Percentiles rank a stretch among this genome's conserved stretches.
phyloP scores from a whole-genome alignment of 1,140 invertebrate genomes.

The Cecropterus lyciades region DNA sequence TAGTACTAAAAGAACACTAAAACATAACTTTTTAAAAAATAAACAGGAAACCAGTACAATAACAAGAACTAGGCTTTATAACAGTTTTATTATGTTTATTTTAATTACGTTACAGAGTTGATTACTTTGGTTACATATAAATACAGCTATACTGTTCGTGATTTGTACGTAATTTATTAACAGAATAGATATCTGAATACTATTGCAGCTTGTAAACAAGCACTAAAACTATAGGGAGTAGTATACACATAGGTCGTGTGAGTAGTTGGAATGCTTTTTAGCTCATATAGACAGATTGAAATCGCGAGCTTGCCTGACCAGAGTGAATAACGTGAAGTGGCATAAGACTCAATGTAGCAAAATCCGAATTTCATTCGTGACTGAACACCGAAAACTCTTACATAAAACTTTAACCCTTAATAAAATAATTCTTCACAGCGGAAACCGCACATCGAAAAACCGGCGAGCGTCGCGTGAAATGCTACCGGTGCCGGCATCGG shows the following conservation, averaged over 20 bases:
- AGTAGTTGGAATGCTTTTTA: constrained; percentile 55
- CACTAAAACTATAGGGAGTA: constrained; percentile 48
- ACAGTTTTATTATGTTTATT: too few species aligned
- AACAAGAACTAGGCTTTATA: too few species aligned
- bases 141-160: too few species aligned
- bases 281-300: constrained; percentile 60
- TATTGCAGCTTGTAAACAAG: constrained; percentile 42
- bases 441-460: constrained; percentile 77
- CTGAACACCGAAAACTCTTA: constrained; percentile 54
- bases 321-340: constrained; percentile 46
- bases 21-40: too few species aligned
- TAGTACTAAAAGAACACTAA: too few species aligned
- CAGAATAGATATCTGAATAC: too few species aligned
- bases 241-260: constrained; percentile 37
- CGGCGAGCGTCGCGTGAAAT: constrained; percentile 72
- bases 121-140: too few species aligned
- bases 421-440: constrained; percentile 68
- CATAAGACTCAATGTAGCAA: constrained; percentile 35
- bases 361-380: constrained; percentile 61
- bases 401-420: constrained; percentile 58
- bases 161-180: too few species aligned
- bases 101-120: too few species aligned
- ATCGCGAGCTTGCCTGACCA: constrained; percentile 46
- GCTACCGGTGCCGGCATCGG: constrained; percentile 65
- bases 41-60: too few species aligned